Conservation (phyloP, 2,113 vertebrate genomes). For the Anthoscopus minutus region DNA sequence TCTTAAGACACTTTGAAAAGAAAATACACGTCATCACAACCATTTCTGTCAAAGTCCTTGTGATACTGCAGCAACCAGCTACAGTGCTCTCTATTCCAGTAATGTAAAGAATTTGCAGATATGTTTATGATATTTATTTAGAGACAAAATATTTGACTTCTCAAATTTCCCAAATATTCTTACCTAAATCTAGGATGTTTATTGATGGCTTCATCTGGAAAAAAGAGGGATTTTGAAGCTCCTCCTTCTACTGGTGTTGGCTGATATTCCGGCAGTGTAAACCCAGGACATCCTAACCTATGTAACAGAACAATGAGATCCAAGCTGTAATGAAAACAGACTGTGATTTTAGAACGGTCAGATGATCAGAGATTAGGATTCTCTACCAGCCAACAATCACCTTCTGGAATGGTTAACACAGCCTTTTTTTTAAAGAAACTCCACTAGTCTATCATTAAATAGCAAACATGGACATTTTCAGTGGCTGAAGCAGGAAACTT, state of each 20-base stretch:
- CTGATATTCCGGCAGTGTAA: constrained; percentile 83
- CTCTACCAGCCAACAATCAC: neutral
- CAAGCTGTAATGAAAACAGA: neutral
- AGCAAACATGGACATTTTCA: neutral
- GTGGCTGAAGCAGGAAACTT: neutral
- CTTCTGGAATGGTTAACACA: neutral
- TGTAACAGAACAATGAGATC: constrained; percentile 31
- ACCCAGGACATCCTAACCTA: constrained; percentile 93
- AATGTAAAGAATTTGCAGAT: neutral
- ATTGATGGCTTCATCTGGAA: constrained; percentile 95
- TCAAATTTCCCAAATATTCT: neutral
- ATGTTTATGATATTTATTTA: neutral
- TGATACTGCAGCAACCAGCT: neutral
- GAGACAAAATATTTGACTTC: neutral
- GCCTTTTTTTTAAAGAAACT: neutral
- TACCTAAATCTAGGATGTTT: constrained; percentile 94
- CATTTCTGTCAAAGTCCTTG: neutral
- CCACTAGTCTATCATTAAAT: neutral
- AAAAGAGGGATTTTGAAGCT: constrained; percentile 93
- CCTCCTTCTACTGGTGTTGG: constrained; percentile 87
- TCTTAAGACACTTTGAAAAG: neutral
- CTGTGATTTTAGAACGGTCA: neutral
- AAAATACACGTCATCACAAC: neutral
- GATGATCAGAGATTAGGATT: neutral
- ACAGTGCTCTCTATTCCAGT: neutral